Base-by-base conservation (phyloP, 64 coral and sea anemone genomes). In the Astreopora myriophthalma region DNA sequence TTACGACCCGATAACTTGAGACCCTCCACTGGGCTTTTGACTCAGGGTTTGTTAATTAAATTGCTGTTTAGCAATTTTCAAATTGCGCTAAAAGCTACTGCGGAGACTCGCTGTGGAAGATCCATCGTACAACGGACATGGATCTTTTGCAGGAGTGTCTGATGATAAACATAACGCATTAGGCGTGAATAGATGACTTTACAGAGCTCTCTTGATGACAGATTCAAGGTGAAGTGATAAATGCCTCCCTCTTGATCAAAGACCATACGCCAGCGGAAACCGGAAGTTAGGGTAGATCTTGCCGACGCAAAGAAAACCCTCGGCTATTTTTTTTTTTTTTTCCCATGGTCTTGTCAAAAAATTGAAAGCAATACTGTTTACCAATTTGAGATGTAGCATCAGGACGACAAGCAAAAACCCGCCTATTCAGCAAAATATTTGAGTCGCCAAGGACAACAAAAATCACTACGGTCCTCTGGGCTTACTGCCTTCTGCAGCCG, bases 221-320 rank as follows among this genome's bases (percentile, higher is more conserved):
- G 89, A 91, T 81, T 81, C 63, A 49, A 81, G 22, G 75, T 20
- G 36, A 69, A 66, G 89, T 55, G 89, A 57, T 91, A 91, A 91
- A 91, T 70, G 89, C 32, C 77, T 61, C 64, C 37, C 79, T 64
- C 55, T 83, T 19, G 34, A 24, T 23, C 34, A 8, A 83, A 48
- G 65, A 25, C 19, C 32, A 12, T 57, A 16, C 13, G 35, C 64
- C 32, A 38, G 58, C 31, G 17, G 20, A 3, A 64, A 64, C 61
- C 61, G 61, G 61, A 64, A 64, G 61, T 64, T 9, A 26, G 17
- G 20, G 61, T 64, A 26, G 52, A 13, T 58, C 52, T 20, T 58
- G 11, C 6, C 52, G n/a, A n/a, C n/a, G n/a, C 52, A 58, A 14
- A 17, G 52, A 58, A 58, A 58, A 58, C 10, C 51, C 51, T 11